Percentiles rank a stretch among this genome's conserved stretches.
Conservation (phyloP, 1,140 invertebrate genomes). For the Anoplolepis gracilipes region DNA sequence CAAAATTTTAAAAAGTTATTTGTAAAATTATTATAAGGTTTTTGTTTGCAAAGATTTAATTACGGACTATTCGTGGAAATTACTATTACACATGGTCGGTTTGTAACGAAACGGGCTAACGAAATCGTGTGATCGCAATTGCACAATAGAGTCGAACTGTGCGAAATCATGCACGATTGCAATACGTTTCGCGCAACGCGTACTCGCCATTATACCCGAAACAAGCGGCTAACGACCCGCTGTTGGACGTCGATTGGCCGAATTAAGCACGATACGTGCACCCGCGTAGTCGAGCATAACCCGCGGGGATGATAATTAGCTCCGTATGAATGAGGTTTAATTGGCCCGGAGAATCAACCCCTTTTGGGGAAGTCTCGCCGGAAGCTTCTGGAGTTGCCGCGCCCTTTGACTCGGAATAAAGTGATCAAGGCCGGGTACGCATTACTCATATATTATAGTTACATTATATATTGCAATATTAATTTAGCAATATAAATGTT, state of each 20-base stretch:
- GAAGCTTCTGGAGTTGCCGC: conserved; percentile 68
- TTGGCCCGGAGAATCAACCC: conserved; percentile 76
- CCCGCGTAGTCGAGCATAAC: conserved; percentile 66
- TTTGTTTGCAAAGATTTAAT: background rate
- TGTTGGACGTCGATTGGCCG: conserved; percentile 78
- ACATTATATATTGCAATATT: background rate
- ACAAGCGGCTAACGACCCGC: conserved; percentile 82
- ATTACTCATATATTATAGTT: background rate
- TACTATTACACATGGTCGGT: conserved; percentile 4
- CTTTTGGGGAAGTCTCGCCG: conserved; percentile 67
- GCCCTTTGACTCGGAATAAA: conserved; percentile 81
- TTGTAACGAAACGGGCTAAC: conserved; percentile 63
- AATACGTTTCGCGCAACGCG: conserved; percentile 57
- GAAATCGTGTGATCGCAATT: conserved; percentile 68
- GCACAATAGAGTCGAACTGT: conserved; percentile 67
- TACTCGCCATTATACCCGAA: conserved; percentile 76
- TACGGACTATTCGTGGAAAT: background rate
- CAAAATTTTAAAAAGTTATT: background rate
- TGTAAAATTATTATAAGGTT: background rate
- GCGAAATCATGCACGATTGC: conserved; percentile 72
- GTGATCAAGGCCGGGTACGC: conserved; percentile 58
- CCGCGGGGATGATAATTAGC: conserved; percentile 82
- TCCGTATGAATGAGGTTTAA: conserved; percentile 83
- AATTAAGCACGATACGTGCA: conserved; percentile 77
- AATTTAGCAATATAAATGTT: conserved; percentile 6